A percentile compares a stretch with the other conserved stretches of the same genome.
phyloP scores from a whole-genome alignment of 30 jellyfish, hydroid and myxozoan genomes.

The Chrysaora quinquecirrha region DNA sequence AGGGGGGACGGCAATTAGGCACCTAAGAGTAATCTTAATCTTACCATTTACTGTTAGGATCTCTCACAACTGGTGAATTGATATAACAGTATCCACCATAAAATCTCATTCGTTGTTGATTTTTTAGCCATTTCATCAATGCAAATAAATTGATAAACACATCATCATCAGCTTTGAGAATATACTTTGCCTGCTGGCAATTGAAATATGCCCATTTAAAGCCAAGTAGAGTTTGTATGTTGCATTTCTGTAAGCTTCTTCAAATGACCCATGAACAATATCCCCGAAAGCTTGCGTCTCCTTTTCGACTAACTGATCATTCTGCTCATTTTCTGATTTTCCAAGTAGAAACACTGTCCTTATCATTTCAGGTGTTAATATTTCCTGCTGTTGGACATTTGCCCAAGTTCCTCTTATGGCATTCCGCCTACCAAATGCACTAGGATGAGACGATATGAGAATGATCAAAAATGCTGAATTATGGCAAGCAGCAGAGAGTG shows the following conservation, averaged over 20 bases:
- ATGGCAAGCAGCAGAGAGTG: constrained; percentile 69
- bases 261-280: constrained; percentile 81
- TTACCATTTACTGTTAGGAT: constrained; percentile 84
- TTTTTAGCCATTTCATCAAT: constrained; percentile 81
- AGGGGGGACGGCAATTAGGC: too few relatives aligned
- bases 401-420: constrained; percentile 89
- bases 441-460: constrained; percentile 77
- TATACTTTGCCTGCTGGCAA: constrained; percentile 70
- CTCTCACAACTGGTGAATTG: constrained; percentile 88
- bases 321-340: constrained; percentile 22
- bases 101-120: constrained; percentile 45
- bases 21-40: too few relatives aligned
- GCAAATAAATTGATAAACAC: constrained; percentile 80
- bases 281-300: constrained; percentile 78
- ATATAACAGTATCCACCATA: constrained; percentile 92
- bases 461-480: constrained; percentile 55
- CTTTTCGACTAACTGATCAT: constrained; percentile 27
- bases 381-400: too few relatives aligned
- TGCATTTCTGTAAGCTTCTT: constrained; percentile 73
- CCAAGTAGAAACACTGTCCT: constrained; percentile 87
- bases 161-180: constrained; percentile 95
- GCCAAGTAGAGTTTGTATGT: constrained; percentile 90
- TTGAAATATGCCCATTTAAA: constrained; percentile 85
- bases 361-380: too few relatives aligned
- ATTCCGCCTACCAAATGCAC: constrained; percentile 57